Evolutionary conservation across 1,140 invertebrate genomes (phyloP).

Genomic region (Elysia chlorotica): DNA sequence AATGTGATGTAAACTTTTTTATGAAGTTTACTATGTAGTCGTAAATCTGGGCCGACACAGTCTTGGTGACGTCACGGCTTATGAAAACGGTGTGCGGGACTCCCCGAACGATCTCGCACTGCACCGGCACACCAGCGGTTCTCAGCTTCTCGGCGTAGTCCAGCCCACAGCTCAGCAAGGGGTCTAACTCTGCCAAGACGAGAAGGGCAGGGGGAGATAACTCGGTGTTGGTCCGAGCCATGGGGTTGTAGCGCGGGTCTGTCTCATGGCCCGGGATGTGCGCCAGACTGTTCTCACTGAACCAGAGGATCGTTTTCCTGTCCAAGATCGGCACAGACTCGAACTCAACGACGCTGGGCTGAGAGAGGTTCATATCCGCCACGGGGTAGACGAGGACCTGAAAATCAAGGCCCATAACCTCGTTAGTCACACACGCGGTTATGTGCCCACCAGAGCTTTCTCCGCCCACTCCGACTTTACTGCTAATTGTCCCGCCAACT

Average conservation of each 20-base stretch:
- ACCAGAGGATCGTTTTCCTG: constrained; percentile 21
- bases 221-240: constrained; percentile 9
- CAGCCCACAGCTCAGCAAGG: constrained; percentile 31
- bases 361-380: constrained; percentile 14
- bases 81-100: constrained; percentile 13
- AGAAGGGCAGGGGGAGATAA: constrained; percentile 35
- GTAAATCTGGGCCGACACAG: background rate
- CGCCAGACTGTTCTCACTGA: background rate
- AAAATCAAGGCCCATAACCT: constrained; percentile 34
- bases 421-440: constrained; percentile 35
- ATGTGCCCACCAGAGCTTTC: constrained; percentile 44
- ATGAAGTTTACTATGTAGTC: background rate
- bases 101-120: constrained; percentile 2
- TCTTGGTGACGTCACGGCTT: background rate
- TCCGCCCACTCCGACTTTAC: constrained; percentile 46
- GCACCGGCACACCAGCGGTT: constrained; percentile 5
- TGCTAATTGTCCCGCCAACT: constrained; percentile 28
- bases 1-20: too few species aligned
- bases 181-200: constrained; percentile 39
- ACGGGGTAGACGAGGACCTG: constrained; percentile 35
- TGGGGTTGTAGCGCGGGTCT: constrained; percentile 22
- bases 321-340: constrained; percentile 16
- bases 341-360: constrained; percentile 23
- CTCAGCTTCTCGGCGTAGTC: constrained; percentile 21
- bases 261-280: constrained; percentile 10